Evolutionary conservation across 2,797 vertebrate species (phyloP), one percentile per base, ranked within the genome.

Genomic region (Myotis findleyi): DNA sequence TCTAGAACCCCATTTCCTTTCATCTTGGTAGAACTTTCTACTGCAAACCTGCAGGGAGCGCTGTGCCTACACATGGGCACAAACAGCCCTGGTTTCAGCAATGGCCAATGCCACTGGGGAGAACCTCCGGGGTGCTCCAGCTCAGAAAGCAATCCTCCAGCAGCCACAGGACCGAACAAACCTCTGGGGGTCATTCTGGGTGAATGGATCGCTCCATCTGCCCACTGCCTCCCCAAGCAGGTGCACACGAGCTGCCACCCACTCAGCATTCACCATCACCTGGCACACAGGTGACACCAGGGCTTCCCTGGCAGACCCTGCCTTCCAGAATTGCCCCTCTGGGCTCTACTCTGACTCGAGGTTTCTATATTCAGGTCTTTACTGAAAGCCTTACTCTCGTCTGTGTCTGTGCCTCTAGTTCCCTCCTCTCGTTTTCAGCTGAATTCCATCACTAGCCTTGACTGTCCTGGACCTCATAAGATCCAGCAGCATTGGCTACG

Each of bases 401-500:
- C 33, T 69, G n/a, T 33, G 84, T 77, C n/a, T 83, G 79, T 41
- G 69, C 64, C 36, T 79, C 81, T 12, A 16, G 38, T 20, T 57
- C 66, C 80, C 66, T 57, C 47, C 47, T 91, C 36, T 73, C 81
- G 47, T 75, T 89, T 73, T 87, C 94, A 72, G 72, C 75, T 72
- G 73, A 33, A 38, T 55, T n/a, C 53, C 18, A 93, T 33, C 3
- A 2, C 13, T 21, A 77, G 83, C 71, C 21, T 27, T 25, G 51
- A 68, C 41, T 51, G 17, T 87, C 6, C 0, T 3, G 57, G 75
- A 36, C 18, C 21, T 57, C 16, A 73, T 57, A 59, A 75, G 11
- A 21, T 68, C 51, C 0, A 59, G n/a, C 64, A 91, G 81, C 64
- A 33, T 0, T 6, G 27, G 80, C 83, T 44, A 36, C 12, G 11